These are phyloP conservation scores for Otis tarda DNA, from an alignment of 2,113 vertebrate species.

Conservation along the genomic window DNA sequence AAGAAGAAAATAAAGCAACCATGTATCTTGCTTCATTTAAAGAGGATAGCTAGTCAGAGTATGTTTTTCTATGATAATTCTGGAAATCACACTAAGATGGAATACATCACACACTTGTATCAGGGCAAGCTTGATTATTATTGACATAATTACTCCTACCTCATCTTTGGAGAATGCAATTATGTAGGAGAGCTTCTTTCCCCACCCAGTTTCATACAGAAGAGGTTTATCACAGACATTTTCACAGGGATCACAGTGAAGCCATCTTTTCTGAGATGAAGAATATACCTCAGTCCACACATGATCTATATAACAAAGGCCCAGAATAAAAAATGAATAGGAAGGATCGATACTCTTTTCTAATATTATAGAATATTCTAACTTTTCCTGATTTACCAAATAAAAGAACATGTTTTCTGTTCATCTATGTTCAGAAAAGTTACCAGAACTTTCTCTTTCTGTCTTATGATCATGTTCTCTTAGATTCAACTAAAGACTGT, in stretches of 20 bases:
- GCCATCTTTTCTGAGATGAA: constrained; percentile 87
- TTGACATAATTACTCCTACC: constrained; percentile 69
- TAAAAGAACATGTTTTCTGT: not conserved
- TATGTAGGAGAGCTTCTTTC: constrained; percentile 92
- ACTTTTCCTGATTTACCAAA: not conserved
- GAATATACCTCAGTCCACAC: constrained; percentile 98
- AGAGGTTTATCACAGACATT: constrained; percentile 92
- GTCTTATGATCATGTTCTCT: not conserved
- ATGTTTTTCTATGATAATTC: not conserved
- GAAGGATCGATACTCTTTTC: not conserved
- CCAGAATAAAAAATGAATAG: not conserved
- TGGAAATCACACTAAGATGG: not conserved
- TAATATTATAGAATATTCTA: not conserved
- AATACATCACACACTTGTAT: not conserved
- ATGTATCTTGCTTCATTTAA: not conserved
- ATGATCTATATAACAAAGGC: constrained; percentile 81
- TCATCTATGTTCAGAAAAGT: not conserved
- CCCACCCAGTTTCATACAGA: constrained; percentile 95
- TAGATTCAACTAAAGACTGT: not conserved
- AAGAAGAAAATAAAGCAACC: constrained; percentile 25
- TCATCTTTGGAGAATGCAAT: constrained; percentile 96
- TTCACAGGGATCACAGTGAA: constrained; percentile 96
- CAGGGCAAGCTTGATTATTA: not conserved
- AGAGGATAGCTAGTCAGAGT: not conserved
- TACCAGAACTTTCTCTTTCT: not conserved